These are phyloP conservation scores for Heliocidaris erythrogramma DNA, from an alignment of 35 echinoderm and acorn worm species.

Conservation along the genomic window DNA sequence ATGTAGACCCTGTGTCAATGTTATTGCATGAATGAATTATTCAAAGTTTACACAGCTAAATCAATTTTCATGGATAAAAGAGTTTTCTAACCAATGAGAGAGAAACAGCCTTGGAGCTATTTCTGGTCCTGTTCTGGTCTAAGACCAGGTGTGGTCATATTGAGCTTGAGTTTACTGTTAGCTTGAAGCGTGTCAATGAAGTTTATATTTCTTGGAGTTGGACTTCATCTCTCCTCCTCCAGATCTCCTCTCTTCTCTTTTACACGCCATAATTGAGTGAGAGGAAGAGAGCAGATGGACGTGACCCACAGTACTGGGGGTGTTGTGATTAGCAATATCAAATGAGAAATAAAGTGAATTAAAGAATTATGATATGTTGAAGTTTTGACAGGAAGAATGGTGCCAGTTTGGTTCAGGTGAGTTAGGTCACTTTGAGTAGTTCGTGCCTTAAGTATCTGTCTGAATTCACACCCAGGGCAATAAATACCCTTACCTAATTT, in stretches of 20 bases:
- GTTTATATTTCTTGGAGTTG: not conserved
- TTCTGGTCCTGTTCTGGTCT: not conserved
- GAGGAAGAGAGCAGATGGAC: not conserved
- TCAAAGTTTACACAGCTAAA: slow-evolving; percentile 18
- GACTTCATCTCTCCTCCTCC: not conserved
- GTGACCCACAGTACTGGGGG: not conserved
- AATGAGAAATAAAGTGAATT: not conserved
- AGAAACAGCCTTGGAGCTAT: not conserved
- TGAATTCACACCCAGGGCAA: not conserved
- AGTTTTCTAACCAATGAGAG: not conserved
- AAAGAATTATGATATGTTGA: not conserved
- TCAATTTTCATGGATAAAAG: slow-evolving; percentile 18
- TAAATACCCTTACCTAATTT: slow-evolving; percentile 14
- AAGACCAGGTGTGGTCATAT: not conserved
- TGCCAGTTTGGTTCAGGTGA: not conserved
- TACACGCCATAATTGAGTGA: not conserved
- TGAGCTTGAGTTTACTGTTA: not conserved
- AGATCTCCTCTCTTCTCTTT: not conserved
- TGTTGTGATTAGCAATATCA: not conserved
- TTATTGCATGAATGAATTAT: slow-evolving; percentile 13
- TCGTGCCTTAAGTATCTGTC: not conserved
- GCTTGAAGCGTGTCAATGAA: not conserved
- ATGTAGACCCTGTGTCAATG: not conserved
- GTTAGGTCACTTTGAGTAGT: not conserved
- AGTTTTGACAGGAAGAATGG: not conserved